Base-by-base conservation (phyloP, 1,140 invertebrate species). In the Apolygus lucorum region DNA sequence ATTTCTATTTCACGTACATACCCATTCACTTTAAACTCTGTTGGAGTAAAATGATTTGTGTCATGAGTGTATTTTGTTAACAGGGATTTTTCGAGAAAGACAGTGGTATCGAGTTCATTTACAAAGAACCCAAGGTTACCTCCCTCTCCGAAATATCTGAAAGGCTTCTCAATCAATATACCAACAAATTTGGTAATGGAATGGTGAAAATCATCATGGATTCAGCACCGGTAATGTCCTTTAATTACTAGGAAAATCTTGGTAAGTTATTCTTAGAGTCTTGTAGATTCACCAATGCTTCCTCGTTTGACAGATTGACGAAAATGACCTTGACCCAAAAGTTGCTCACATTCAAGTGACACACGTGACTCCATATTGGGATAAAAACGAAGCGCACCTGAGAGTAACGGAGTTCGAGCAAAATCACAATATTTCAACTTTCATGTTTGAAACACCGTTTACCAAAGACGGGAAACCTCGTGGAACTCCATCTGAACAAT, bases 51-150 rank as follows among this genome's bases (percentile, higher is more conserved):
- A 49, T 49, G 8, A 49, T 8, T 49, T 17, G 34, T 49, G 8
- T 49, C 34, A 49, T 67, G 52, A 26, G 65, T 54, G 2, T 65
- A n/a, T n/a, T n/a, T 65, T 82, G 74, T 81, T 78, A 81, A 77
- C 78, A 92, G 84, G 84, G 87, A 2, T 91, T 90, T 77, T 96
- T 96, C 79, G 94, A 96, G 76, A 74, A 75, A 28, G 94, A 97
- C 74, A 88, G 90, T 77, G 90, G 90, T 1, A 84, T 92, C 25
- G 93, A 97, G 76, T 98, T 92, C 76, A 88, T 98, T 71, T 98
- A 98, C 76, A 96, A 96, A 78, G 95, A 98, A 78, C 94, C 94
- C 0, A 96, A 96, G 80, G 84, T 98, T 1, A 98, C 96, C 1
- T 90, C 91, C 1, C 81, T 98, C 2, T 89, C 93, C 70, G 95